These are phyloP conservation scores for Pangasianodon hypophthalmus DNA, from an alignment of 2,113 vertebrate genomes.

Conservation along the genomic window DNA sequence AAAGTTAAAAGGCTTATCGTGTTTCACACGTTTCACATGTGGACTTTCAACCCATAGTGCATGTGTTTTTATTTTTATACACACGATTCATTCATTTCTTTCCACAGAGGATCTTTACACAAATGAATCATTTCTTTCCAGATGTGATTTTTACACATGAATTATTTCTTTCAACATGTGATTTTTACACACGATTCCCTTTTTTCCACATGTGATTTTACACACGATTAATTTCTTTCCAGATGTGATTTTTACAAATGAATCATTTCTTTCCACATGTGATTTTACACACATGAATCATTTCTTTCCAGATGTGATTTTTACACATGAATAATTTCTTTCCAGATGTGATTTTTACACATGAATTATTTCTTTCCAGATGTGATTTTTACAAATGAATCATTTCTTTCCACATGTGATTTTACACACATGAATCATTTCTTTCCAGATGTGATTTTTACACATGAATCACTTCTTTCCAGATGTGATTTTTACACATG, in stretches of 20 bases:
- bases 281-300: not conserved
- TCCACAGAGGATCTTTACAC: not conserved
- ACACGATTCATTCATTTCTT: not conserved
- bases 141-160: not conserved
- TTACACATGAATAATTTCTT: not conserved
- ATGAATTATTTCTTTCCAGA: rapidly evolving
- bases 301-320: not conserved
- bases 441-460: not conserved
- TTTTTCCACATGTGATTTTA: not conserved
- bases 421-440: not conserved
- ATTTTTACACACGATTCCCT: not conserved
- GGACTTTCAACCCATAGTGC: not conserved
- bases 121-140: not conserved
- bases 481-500: not conserved
- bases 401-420: not conserved
- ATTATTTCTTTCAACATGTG: not conserved
- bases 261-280: not conserved
- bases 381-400: not conserved
- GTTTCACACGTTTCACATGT: not conserved
- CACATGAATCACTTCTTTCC: not conserved
- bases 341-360: not conserved
- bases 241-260: not conserved
- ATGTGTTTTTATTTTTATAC: not conserved
- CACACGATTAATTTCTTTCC: not conserved
- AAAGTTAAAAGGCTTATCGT: not conserved